Conservation (phyloP, 2,113 vertebrate species). For the Castor canadensis region DNA sequence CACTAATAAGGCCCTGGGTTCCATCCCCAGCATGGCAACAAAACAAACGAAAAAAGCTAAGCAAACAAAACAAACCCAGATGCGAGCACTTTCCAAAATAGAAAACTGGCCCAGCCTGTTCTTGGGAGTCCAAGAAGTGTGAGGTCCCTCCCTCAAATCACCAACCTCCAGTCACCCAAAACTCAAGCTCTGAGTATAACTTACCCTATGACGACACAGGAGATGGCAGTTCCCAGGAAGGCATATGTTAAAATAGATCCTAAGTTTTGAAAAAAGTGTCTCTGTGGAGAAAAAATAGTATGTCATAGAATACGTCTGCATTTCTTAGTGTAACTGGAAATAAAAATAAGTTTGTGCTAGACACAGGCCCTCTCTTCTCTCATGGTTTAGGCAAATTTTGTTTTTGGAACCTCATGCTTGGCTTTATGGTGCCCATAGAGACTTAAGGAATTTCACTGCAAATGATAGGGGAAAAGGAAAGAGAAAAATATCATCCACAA, state of each 20-base stretch:
- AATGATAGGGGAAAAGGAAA: neutral
- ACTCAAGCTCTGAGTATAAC: constrained; percentile 56
- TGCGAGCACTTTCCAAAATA: neutral
- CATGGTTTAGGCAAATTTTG: neutral
- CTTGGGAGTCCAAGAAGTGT: neutral
- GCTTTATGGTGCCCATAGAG: neutral
- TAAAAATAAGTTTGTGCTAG: neutral
- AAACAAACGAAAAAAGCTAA: neutral
- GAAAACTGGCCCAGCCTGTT: neutral
- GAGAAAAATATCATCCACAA: neutral
- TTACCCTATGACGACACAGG: constrained; percentile 90
- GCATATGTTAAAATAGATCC: constrained; percentile 91
- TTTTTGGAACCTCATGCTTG: neutral
- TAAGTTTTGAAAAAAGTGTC: constrained; percentile 89
- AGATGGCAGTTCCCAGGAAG: constrained; percentile 90
- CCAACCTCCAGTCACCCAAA: neutral
- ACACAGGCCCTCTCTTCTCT: neutral
- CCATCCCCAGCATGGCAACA: neutral
- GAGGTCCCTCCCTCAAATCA: neutral
- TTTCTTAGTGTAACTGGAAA: neutral
- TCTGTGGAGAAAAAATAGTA: constrained; percentile 82
- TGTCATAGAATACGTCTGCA: neutral
- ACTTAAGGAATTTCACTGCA: neutral
- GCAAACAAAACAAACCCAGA: neutral
- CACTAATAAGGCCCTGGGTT: too few species aligned